Base-by-base conservation (phyloP, 1,140 invertebrate genomes). In the Drosophila nannoptera region DNA sequence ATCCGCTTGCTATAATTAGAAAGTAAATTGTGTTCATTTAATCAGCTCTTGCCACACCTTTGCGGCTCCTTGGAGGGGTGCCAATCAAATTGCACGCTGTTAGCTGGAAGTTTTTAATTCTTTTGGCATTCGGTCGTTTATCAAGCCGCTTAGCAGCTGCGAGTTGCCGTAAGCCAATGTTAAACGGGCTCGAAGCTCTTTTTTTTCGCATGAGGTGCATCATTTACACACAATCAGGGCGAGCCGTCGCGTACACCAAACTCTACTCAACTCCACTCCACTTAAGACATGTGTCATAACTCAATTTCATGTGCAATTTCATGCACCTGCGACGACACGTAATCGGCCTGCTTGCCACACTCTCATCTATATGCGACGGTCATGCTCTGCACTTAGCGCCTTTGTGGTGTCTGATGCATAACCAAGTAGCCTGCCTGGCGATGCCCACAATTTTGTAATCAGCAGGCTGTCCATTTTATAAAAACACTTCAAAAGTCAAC, bases 231-330 rank as follows among this genome's bases (percentile, higher is more conserved):
- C 70, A 69, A 84, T 80, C 61, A 69, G 66, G 59, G 70, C 64
- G 60, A 71, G 77, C 80, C 60, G 1, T 22, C 22, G 22, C 22
- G 22, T 3, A 22, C 22, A 22, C 22, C 22, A 22, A 67, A 62
- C 55, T 62, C 69, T 49, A 42, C 55, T 45, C 49, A 53, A 66
- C 68, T 7, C 12, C 33, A 50, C n/a, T 12, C 29, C 12, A 48
- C 60, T 36, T 50, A 60, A 71, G 50, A 71, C 64, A 54, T 73
- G 45, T 68, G 60, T 81, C 77, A 84, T 84, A 84, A 84, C 81
- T 84, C 81, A 86, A 86, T 74, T 86, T 77, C 56, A 65, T 67
- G 77, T 86, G 77, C 81, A 86, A 86, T 86, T 86, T 86, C 81
- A 86, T 86, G 81, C 81, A 81, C 66, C 81, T 86, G 74, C 68